A percentile compares a stretch with the other conserved stretches of the same genome.
Evolutionary conservation across 2,888 invertebrate species (phyloP).

Genomic region (Amphiduros pacificus): DNA sequence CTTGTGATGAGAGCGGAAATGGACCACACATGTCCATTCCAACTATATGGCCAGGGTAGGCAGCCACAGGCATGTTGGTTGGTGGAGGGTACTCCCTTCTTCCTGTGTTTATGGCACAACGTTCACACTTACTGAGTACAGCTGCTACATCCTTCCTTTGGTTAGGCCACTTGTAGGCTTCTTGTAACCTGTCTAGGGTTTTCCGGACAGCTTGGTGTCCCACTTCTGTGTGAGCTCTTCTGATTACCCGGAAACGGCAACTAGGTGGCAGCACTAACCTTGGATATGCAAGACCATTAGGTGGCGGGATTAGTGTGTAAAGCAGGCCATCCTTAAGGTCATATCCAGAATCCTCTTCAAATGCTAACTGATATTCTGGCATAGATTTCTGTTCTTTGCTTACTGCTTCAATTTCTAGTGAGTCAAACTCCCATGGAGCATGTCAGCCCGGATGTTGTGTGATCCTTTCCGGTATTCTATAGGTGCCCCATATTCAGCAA

Average conservation of each 20-base stretch:
- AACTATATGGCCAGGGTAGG: slow-evolving; percentile 1
- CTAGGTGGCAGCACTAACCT: slow-evolving; percentile 1
- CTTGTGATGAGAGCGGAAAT: not conserved
- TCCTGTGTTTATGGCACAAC: not conserved
- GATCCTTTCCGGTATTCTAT: slow-evolving; percentile 18
- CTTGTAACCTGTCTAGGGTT: slow-evolving; percentile 1
- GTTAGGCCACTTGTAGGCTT: slow-evolving; percentile 12
- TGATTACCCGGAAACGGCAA: not conserved
- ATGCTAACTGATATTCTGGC: not conserved
- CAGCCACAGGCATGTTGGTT: slow-evolving; percentile 2
- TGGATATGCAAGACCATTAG: not conserved
- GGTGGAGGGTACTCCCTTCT: not conserved
- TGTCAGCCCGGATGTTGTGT: slow-evolving; percentile 19
- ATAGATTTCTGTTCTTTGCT: not conserved
- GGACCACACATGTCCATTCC: slow-evolving; percentile 14
- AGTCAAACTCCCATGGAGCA: slow-evolving; percentile 11
- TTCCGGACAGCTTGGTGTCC: slow-evolving; percentile 5
- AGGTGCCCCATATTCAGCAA: slow-evolving; percentile 23
- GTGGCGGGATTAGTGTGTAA: not conserved
- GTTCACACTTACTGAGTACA: not conserved
- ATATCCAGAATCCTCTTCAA: not conserved
- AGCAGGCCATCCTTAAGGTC: not conserved
- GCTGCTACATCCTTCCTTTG: not conserved
- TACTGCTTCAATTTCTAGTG: not conserved
- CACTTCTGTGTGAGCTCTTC: not conserved